Conservation (phyloP, 1,140 invertebrate genomes). For the Pogonus chalceus region DNA sequence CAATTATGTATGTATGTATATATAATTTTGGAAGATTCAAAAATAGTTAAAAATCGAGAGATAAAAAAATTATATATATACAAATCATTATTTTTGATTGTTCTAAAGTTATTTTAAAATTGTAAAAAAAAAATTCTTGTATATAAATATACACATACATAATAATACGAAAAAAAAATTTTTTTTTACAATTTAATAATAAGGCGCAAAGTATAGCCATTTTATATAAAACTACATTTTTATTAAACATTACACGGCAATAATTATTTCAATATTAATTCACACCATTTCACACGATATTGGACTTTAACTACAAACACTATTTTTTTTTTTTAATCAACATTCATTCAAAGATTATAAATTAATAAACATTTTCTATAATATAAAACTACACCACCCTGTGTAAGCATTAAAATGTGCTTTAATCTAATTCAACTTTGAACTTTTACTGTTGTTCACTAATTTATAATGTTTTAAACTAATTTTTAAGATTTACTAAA, state of each 20-base stretch:
- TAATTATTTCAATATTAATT: background rate
- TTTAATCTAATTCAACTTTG: background rate
- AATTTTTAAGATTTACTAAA: background rate
- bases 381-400: background rate
- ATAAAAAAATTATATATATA: too few relatives aligned
- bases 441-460: background rate
- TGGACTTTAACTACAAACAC: background rate
- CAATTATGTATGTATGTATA: too few relatives aligned
- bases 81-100: too few relatives aligned
- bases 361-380: background rate
- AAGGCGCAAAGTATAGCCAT: background rate
- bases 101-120: too few relatives aligned
- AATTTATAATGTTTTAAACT: background rate
- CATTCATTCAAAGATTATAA: background rate
- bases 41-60: too few relatives aligned
- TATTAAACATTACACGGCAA: background rate
- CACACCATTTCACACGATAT: background rate
- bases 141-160: too few relatives aligned
- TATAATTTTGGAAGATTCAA: too few relatives aligned
- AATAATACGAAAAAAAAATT: too few relatives aligned
- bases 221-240: background rate
- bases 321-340: background rate
- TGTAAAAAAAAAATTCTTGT: too few relatives aligned
- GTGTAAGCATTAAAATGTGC: background rate
- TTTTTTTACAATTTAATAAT: too few relatives aligned